Conservation (phyloP, 2,888 invertebrate species). For the Allophyes oxyacanthae region DNA sequence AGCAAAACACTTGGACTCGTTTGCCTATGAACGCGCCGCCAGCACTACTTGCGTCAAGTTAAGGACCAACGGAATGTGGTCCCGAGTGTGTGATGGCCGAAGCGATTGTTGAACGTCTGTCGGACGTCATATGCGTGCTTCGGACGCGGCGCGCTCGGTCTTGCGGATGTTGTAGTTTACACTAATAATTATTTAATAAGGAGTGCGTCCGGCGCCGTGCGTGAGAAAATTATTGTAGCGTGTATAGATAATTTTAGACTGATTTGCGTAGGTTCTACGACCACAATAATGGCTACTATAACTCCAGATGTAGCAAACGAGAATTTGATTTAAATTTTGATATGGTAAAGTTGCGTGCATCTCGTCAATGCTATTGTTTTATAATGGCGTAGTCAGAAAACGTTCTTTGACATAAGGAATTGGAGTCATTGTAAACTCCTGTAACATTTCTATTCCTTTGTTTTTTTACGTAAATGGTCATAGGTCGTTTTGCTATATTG, state of each 20-base stretch:
- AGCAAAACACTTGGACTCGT: not conserved
- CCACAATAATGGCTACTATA: too few species aligned
- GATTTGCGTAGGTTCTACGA: conserved; percentile 20
- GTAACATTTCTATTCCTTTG: too few species aligned
- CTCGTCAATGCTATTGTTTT: too few species aligned
- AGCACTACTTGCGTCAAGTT: conserved; percentile 27
- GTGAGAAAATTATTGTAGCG: conserved; percentile 26
- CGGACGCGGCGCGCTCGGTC: not conserved
- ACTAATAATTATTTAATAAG: conserved; percentile 2
- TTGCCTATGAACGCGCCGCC: conserved; percentile 8
- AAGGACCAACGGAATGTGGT: not conserved
- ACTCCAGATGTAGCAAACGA: too few species aligned
- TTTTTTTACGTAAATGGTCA: too few species aligned
- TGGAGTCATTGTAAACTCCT: too few species aligned
- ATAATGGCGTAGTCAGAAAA: too few species aligned
- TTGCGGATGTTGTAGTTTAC: conserved; percentile 20
- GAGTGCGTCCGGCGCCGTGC: conserved; percentile 4
- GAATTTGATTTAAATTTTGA: too few species aligned
- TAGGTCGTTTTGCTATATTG: too few species aligned
- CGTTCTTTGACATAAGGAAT: not conserved
- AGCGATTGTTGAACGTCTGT: conserved; percentile 7
- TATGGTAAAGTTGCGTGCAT: too few species aligned
- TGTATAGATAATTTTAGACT: not conserved
- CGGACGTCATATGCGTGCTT: conserved; percentile 29
- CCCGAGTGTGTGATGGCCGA: conserved; percentile 7